A percentile compares a stretch with the other conserved stretches of the same genome.
Conservation (phyloP, 2,888 invertebrate species). For the Ceramica pisi region DNA sequence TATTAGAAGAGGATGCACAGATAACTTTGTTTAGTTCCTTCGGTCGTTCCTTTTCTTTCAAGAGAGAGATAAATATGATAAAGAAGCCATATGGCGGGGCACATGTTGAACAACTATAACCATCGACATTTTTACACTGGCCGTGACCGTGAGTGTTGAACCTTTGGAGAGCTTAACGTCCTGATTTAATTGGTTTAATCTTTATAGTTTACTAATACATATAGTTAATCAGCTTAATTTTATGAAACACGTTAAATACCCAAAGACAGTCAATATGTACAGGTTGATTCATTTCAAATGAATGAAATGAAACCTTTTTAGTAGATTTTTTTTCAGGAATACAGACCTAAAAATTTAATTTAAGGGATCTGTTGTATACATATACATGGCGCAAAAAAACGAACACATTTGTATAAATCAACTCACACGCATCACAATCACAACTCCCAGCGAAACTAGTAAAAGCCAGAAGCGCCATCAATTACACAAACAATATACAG, state of each 20-base stretch:
- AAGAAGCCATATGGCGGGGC: slow-evolving; percentile 83
- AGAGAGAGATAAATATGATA: slow-evolving; percentile 76
- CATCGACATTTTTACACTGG: slow-evolving; percentile 69
- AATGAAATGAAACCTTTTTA: not conserved
- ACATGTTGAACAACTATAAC: slow-evolving; percentile 77
- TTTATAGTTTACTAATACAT: slow-evolving; percentile 26
- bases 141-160: slow-evolving; percentile 81
- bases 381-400: slow-evolving; percentile 38
- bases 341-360: slow-evolving; percentile 4
- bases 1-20: slow-evolving; percentile 34
- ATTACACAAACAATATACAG: slow-evolving; percentile 29
- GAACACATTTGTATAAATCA: slow-evolving; percentile 19
- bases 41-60: slow-evolving; percentile 72
- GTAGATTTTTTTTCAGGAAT: not conserved
- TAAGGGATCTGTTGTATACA: slow-evolving; percentile 21
- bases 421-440: slow-evolving; percentile 23
- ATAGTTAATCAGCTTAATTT: slow-evolving; percentile 41
- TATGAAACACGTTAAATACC: slow-evolving; percentile 24
- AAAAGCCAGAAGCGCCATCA: slow-evolving; percentile 43
- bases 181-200: slow-evolving; percentile 58
- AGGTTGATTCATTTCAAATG: not conserved
- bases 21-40: slow-evolving; percentile 71
- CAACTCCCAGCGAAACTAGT: slow-evolving; percentile 18
- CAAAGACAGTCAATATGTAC: not conserved
- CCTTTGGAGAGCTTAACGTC: slow-evolving; percentile 54